These are phyloP conservation scores for Malaclemys terrapin DNA, from an alignment of 2,113 vertebrate species.

Conservation along the genomic window DNA sequence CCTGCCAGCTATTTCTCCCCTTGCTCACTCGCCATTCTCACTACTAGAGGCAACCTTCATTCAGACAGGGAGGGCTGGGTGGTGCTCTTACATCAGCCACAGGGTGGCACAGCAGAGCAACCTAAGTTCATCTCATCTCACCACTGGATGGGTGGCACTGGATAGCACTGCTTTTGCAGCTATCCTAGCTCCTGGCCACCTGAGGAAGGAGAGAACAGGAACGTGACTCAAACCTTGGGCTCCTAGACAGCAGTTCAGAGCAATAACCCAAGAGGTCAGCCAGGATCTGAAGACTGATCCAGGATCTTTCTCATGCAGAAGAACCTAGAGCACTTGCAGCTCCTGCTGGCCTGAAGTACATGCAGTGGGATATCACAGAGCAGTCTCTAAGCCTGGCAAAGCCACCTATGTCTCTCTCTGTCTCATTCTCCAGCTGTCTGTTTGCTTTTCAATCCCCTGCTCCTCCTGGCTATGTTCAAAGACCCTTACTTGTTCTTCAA, in stretches of 20 bases:
- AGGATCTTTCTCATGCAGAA: not conserved
- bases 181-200: not conserved
- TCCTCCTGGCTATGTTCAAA: constrained; percentile 39
- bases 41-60: not conserved
- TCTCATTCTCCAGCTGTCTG: constrained; percentile 50
- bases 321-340: not conserved
- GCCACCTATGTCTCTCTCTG: not conserved
- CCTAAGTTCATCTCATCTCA: not conserved
- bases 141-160: not conserved
- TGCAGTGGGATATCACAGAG: not conserved
- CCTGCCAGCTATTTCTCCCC: not conserved
- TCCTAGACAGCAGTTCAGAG: rapidly evolving
- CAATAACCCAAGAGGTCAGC: not conserved
- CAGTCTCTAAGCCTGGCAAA: constrained; percentile 31
- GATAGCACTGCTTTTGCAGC: not conserved
- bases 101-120: not conserved
- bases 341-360: not conserved
- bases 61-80: rapidly evolving
- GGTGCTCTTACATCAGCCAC: rapidly evolving
- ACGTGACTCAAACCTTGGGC: not conserved
- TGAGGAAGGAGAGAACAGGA: not conserved
- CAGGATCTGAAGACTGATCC: constrained; percentile 4
- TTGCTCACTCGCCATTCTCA: not conserved
- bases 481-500: constrained; percentile 61
- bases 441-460: constrained; percentile 58